Evolutionary conservation across 1,140 invertebrate genomes (phyloP).

Genomic region (Drosophila erecta): DNA sequence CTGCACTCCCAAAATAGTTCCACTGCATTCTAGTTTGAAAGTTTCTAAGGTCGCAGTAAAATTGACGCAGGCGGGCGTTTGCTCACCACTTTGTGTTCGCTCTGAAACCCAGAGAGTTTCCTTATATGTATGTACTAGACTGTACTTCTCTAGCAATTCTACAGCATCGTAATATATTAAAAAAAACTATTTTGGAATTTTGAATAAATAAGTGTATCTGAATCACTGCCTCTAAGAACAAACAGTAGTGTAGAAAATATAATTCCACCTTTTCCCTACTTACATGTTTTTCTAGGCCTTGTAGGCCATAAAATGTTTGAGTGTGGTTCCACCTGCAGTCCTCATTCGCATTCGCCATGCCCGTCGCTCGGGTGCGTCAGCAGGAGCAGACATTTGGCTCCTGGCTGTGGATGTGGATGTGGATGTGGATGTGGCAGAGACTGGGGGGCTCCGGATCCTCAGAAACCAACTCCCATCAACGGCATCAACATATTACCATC

Average conservation of each 20-base stretch:
- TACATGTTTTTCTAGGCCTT: background rate
- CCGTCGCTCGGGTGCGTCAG: conserved; percentile 47
- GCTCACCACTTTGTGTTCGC: too few species aligned
- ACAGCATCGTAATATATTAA: too few species aligned
- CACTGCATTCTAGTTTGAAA: background rate
- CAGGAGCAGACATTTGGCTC: conserved; percentile 46
- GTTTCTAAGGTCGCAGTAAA: too few species aligned
- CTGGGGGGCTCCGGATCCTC: conserved; percentile 7
- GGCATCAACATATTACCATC: conserved; percentile 45
- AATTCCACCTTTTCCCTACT: background rate
- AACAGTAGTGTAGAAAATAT: background rate
- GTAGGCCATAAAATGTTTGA: conserved; percentile 21
- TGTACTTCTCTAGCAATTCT: too few species aligned
- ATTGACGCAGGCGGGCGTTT: too few species aligned
- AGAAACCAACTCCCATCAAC: conserved; percentile 23
- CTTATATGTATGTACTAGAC: too few species aligned
- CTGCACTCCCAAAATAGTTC: conserved; percentile 8
- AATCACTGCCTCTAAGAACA: too few species aligned
- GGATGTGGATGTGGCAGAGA: conserved; percentile 1
- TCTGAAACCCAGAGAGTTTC: too few species aligned
- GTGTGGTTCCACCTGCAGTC: conserved; percentile 35
- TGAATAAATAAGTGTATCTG: too few species aligned
- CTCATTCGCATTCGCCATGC: conserved; percentile 27
- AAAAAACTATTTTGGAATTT: too few species aligned
- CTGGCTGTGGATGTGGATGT: conserved; percentile 2